phyloP scores from a whole-genome alignment of 1,140 invertebrate species.

The Neodiprion fabricii region DNA sequence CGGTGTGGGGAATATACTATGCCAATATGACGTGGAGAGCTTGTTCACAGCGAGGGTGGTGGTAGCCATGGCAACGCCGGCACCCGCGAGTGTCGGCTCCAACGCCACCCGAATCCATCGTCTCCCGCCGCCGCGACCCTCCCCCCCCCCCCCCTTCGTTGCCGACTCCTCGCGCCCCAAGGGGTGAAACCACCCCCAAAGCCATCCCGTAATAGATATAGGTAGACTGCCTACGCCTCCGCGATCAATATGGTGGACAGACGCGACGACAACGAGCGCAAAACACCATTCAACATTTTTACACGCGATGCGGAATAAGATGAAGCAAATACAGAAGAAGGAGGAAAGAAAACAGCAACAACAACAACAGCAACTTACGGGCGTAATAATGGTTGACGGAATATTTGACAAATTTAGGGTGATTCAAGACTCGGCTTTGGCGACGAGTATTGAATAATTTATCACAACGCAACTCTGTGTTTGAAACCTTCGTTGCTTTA shows the following conservation, averaged over 20 bases:
- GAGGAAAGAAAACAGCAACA: too few relatives aligned
- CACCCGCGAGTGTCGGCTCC: slow-evolving; percentile 69
- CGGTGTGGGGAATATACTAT: slow-evolving; percentile 61
- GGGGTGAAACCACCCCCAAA: slow-evolving; percentile 52
- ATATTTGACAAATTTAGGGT: too few relatives aligned
- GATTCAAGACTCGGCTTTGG: too few relatives aligned
- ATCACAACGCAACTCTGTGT: too few relatives aligned
- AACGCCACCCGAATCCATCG: slow-evolving; percentile 60
- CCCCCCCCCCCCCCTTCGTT: slow-evolving; percentile 17
- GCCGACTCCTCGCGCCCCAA: slow-evolving; percentile 33
- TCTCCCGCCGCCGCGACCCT: slow-evolving; percentile 51
- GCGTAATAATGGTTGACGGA: too few relatives aligned
- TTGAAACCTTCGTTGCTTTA: too few relatives aligned
- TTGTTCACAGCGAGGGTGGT: slow-evolving; percentile 64
- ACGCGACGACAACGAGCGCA: slow-evolving; percentile 49
- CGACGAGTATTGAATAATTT: too few relatives aligned
- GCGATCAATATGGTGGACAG: slow-evolving; percentile 64
- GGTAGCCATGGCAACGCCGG: slow-evolving; percentile 67
- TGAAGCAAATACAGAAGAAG: too few relatives aligned
- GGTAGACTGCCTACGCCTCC: slow-evolving; percentile 48
- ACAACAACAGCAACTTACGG: too few relatives aligned
- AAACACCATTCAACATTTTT: background rate
- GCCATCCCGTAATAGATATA: slow-evolving; percentile 53
- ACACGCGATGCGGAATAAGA: background rate
- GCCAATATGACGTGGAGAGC: slow-evolving; percentile 62